Base-by-base conservation (phyloP, 1,140 invertebrate species). In the Caenorhabditis latens region DNA sequence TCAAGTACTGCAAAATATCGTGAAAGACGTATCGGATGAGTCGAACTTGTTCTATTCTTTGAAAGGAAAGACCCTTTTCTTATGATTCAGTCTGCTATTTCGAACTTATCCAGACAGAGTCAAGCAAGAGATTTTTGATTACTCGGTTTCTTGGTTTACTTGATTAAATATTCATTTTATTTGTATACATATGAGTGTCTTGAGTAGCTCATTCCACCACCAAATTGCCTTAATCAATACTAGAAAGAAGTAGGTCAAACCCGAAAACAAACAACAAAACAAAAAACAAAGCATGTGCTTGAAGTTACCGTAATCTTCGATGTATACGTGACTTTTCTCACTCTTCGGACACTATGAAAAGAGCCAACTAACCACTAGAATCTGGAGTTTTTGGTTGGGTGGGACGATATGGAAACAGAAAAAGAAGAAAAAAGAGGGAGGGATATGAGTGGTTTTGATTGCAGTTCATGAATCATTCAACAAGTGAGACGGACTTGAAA, bases 361-460 rank as follows among this genome's bases (percentile, higher is more conserved):
- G n/a, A 32, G 24, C 11, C 11, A 6, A 63, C 24, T 32, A 63
- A 32, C 57, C 32, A 9, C 21, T 8, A 63, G 24, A 63, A 40
- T 63, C 21, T 63, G 61, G 24, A 63, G 61, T 32, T 63, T 58
- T 32, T 32, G 32, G 32, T 32, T 1, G 32, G 32, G 32, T 32
- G 32, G 32, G 32, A 32, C 32, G 32, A 32, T 32, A 32, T 32
- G 32, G 32, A 58, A 58, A n/a, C 19, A 24, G n/a, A 53, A 79
- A 53, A 40, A 79, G 46, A 79, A 32, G 13, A 14, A 79, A 43
- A 9, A 19, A 46, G 42, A 8, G 65, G 65, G n/a, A n/a, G 42
- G 65, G 65, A 71, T 71, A 79, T 50, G 71, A 79, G 71, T 50
- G 71, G 71, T 79, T 79, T 79, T 79, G 71, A 79, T 79, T 79